phyloP scores from a whole-genome alignment of 2,113 vertebrate genomes.

The Xenus cinereus region DNA sequence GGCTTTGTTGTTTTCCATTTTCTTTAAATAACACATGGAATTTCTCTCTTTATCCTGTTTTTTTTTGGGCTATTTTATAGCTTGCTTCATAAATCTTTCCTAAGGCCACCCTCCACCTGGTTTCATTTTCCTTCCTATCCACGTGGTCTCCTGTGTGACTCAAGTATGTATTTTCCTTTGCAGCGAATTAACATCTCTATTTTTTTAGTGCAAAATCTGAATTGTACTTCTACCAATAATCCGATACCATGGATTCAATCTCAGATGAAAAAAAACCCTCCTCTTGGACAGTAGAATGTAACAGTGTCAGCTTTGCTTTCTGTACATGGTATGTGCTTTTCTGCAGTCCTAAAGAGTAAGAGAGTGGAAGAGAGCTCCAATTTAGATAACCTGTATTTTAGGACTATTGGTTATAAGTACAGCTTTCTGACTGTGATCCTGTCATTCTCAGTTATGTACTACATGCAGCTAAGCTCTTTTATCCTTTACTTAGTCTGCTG shows the following conservation, averaged over 20 bases:
- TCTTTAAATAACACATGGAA: background rate
- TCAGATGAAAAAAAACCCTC: background rate
- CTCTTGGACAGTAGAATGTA: background rate
- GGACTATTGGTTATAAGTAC: background rate
- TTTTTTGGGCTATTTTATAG: background rate
- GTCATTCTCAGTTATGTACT: background rate
- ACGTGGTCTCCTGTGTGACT: background rate
- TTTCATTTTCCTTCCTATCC: background rate
- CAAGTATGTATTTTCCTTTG: background rate
- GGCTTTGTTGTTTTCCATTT: background rate
- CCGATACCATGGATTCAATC: background rate
- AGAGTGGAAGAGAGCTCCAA: background rate
- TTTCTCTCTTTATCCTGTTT: background rate
- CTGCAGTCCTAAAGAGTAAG: background rate
- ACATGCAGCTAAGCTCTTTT: background rate
- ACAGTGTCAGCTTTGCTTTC: background rate
- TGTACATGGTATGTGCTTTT: background rate
- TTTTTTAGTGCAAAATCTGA: background rate
- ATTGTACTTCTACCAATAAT: background rate
- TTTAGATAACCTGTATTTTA: background rate
- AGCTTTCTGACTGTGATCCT: background rate
- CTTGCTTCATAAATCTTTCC: slow-evolving; percentile 20
- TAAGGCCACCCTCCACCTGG: background rate
- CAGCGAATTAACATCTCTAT: background rate
- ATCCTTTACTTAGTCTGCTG: background rate